These are phyloP conservation scores for Microctonus aethiopoides DNA, from an alignment of 2,888 invertebrate genomes.

Conservation along the genomic window DNA sequence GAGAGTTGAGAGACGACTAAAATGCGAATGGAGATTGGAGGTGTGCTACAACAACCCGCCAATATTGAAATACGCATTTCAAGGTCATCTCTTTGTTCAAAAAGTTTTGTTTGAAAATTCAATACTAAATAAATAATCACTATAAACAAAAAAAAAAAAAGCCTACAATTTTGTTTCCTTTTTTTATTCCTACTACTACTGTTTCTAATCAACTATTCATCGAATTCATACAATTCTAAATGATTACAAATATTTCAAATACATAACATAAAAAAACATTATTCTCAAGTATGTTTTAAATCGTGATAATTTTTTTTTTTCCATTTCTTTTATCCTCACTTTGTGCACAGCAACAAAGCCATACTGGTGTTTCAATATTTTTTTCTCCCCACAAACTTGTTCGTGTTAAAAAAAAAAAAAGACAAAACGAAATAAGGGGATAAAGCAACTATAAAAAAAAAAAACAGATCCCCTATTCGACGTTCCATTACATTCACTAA, in stretches of 20 bases:
- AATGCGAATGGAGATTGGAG: slow-evolving; percentile 2
- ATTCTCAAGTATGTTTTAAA: no score
- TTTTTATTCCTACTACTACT: no score
- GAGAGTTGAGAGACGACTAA: slow-evolving; percentile 23
- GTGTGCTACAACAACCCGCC: slow-evolving; percentile 18
- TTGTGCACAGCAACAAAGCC: background rate
- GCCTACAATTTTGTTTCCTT: no score
- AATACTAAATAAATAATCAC: no score
- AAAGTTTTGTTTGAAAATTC: no score
- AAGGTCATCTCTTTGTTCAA: slow-evolving; percentile 18
- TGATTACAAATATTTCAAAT: no score
- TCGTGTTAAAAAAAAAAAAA: background rate
- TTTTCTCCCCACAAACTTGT: slow-evolving; percentile 2
- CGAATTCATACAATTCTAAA: no score
- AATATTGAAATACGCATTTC: slow-evolving; percentile 24
- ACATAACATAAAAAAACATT: no score
- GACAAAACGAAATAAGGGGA: background rate
- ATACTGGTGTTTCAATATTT: background rate
- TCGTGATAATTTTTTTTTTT: no score
- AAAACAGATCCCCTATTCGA: background rate
- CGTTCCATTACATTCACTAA: background rate
- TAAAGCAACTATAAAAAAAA: background rate
- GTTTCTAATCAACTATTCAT: no score
- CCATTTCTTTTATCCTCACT: background rate
- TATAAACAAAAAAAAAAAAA: no score